These are phyloP conservation scores for Arctopsyche grandis DNA, from an alignment of 1,140 invertebrate species.

Conservation along the genomic window DNA sequence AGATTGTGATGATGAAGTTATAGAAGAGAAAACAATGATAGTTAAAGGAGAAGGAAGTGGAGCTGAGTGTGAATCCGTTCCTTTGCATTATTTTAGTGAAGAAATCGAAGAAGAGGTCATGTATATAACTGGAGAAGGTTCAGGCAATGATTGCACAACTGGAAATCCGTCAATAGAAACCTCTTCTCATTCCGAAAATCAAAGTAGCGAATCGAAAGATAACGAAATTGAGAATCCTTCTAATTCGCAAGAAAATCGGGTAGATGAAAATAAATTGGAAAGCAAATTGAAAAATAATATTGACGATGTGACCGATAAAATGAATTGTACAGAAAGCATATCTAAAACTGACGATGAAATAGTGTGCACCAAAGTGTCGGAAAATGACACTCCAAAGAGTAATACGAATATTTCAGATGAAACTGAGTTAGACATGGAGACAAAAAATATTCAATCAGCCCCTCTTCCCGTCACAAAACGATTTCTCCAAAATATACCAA, in stretches of 20 bases:
- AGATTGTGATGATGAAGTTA: conserved; percentile 68
- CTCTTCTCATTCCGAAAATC: neutral
- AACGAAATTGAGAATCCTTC: neutral
- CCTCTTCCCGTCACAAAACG: conserved; percentile 53
- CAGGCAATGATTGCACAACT: conserved; percentile 75
- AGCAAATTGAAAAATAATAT: conserved; percentile 43
- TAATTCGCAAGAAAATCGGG: conserved; percentile 35
- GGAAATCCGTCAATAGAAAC: conserved; percentile 67
- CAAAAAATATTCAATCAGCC: conserved; percentile 43
- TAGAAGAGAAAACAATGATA: conserved; percentile 80
- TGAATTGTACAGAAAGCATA: conserved; percentile 47
- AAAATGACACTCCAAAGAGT: conserved; percentile 34
- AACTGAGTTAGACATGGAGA: conserved; percentile 32
- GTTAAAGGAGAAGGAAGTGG: conserved; percentile 80
- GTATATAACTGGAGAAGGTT: conserved; percentile 77
- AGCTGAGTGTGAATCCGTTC: conserved; percentile 73
- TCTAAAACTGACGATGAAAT: conserved; percentile 35
- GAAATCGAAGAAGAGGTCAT: conserved; percentile 78
- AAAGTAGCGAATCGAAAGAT: conserved; percentile 11
- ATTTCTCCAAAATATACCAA: conserved; percentile 55
- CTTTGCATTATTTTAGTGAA: conserved; percentile 65
- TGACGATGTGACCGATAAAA: neutral
- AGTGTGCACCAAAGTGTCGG: neutral
- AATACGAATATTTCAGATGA: neutral
- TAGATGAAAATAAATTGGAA: conserved; percentile 42